phyloP scores from a whole-genome alignment of 2,113 vertebrate species.

The Macaca nemestrina region DNA sequence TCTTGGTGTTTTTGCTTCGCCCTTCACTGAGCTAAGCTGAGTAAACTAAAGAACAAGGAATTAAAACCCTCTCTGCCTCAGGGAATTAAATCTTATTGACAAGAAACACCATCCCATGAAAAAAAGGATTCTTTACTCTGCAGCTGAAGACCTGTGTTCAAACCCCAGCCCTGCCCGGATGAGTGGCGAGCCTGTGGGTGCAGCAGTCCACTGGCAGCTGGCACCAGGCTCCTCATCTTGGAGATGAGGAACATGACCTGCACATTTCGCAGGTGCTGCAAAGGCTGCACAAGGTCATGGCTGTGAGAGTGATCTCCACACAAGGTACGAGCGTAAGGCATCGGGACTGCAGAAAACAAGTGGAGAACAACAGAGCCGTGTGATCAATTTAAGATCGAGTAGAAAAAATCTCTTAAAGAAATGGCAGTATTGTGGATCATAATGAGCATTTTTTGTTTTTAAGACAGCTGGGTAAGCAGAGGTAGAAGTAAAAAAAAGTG shows the following conservation, averaged over 20 bases:
- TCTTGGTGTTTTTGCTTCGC: background rate
- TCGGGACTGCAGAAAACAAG: background rate
- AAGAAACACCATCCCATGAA: background rate
- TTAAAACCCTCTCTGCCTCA: accelerated
- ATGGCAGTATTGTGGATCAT: background rate
- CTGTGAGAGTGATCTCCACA: accelerated
- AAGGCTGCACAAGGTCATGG: accelerated
- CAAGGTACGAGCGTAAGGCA: too few relatives aligned
- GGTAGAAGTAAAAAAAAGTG: background rate
- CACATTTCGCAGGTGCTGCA: accelerated
- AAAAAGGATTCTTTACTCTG: too few relatives aligned
- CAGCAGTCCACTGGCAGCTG: accelerated
- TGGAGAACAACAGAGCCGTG: accelerated
- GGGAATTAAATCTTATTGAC: background rate
- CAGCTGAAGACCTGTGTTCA: too few relatives aligned
- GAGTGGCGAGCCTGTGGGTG: accelerated
- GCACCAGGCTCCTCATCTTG: too few relatives aligned
- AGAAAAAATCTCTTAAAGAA: background rate
- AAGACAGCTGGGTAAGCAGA: background rate
- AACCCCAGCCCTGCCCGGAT: accelerated
- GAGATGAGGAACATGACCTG: accelerated
- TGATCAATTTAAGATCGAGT: accelerated
- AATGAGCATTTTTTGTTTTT: background rate
- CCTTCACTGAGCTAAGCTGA: background rate
- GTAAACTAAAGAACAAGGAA: background rate